Conservation (phyloP, 2,888 invertebrate species). For the Chaetoderma sp. region DNA sequence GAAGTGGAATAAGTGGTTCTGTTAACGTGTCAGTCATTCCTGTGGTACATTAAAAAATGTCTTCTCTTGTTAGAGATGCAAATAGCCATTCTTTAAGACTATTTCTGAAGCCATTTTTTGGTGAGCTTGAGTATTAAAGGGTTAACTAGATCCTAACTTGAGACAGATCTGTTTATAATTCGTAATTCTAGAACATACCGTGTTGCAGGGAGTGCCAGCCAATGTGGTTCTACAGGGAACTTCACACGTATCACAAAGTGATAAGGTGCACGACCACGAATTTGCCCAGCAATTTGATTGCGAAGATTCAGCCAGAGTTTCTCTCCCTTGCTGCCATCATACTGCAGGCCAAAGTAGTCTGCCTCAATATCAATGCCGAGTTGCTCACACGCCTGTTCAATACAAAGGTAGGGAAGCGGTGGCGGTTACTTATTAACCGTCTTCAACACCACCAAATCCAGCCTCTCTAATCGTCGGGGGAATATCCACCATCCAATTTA, state of each 20-base stretch:
- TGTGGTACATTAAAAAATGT: too few relatives aligned
- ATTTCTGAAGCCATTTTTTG: too few relatives aligned
- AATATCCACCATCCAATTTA: background rate
- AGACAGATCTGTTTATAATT: too few relatives aligned
- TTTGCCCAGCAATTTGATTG: constrained; percentile 81
- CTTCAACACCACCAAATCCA: background rate
- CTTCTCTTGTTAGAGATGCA: too few relatives aligned
- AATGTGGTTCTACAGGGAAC: constrained; percentile 92
- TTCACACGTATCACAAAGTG: constrained; percentile 83
- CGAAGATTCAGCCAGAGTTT: constrained; percentile 88
- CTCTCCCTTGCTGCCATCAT: constrained; percentile 77
- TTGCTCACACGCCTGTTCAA: constrained; percentile 82
- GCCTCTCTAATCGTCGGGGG: background rate
- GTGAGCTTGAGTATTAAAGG: too few relatives aligned
- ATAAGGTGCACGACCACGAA: constrained; percentile 76
- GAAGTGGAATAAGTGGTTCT: too few relatives aligned
- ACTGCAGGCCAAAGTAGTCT: constrained; percentile 90
- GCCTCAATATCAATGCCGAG: constrained; percentile 80
- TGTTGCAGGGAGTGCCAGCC: constrained; percentile 85
- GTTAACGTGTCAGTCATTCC: too few relatives aligned
- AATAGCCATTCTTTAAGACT: too few relatives aligned
- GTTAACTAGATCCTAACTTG: too few relatives aligned
- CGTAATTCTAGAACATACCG: constrained; percentile 74
- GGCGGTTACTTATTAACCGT: too few relatives aligned
- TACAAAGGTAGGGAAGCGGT: background rate